These are phyloP conservation scores for Tricholaema leucomelas DNA, from an alignment of 2,113 vertebrate genomes.

Conservation along the genomic window DNA sequence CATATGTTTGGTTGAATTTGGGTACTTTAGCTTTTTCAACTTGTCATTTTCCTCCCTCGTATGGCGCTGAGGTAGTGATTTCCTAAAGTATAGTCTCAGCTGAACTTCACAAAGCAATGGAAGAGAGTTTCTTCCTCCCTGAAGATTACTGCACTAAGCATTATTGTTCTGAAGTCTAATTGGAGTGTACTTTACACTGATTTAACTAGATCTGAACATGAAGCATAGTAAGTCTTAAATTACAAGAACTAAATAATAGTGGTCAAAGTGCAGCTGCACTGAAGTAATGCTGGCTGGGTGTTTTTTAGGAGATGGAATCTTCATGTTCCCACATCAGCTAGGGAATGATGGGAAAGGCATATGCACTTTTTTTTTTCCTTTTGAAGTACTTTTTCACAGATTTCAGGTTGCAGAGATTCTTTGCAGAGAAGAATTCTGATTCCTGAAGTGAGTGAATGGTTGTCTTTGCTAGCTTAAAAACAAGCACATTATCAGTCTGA, in stretches of 20 bases:
- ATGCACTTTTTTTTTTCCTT: background rate
- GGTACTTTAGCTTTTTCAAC: background rate
- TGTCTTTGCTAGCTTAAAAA: background rate
- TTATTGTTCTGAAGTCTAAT: background rate
- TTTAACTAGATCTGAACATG: background rate
- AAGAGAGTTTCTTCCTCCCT: background rate
- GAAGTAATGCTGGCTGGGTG: background rate
- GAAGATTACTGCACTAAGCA: background rate
- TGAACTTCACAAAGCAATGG: background rate
- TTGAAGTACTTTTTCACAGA: background rate
- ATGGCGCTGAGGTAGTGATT: background rate
- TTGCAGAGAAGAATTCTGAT: background rate
- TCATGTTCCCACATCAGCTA: background rate
- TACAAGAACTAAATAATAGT: background rate
- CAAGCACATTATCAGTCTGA: background rate
- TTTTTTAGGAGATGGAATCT: background rate
- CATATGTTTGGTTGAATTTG: background rate
- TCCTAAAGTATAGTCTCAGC: background rate
- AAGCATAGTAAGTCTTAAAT: background rate
- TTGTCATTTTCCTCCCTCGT: background rate
- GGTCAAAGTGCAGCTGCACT: background rate
- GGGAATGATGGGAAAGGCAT: background rate
- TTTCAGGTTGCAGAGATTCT: background rate
- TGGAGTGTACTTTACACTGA: background rate
- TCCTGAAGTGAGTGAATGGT: background rate